Percentiles rank a stretch among this genome's conserved stretches.
These are phyloP conservation scores for Rhodeus uyekii DNA, from an alignment of 2,797 vertebrate species.

Conservation along the genomic window DNA sequence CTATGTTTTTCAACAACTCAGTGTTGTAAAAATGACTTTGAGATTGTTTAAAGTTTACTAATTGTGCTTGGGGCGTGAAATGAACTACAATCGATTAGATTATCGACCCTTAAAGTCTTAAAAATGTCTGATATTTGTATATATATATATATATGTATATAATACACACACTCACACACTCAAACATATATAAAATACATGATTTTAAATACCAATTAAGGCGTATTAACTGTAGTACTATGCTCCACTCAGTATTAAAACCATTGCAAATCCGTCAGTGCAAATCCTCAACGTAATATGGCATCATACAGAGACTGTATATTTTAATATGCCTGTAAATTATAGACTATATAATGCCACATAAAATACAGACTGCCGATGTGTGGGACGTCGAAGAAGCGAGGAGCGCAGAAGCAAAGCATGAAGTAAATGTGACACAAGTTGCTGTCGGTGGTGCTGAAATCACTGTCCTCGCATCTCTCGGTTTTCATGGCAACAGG, in stretches of 20 bases:
- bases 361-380: background rate
- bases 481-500: conserved; percentile 51
- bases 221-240: too few relatives aligned
- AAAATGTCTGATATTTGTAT: too few relatives aligned
- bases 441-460: conserved; percentile 54
- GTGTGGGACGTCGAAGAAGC: background rate
- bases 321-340: background rate
- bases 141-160: too few relatives aligned
- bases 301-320: background rate
- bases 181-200: too few relatives aligned
- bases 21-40: too few relatives aligned
- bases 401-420: background rate
- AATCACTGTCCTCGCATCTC: conserved; percentile 16
- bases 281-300: background rate
- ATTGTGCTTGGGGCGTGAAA: background rate
- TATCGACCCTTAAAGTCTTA: too few relatives aligned
- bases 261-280: background rate
- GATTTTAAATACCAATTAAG: too few relatives aligned
- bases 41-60: background rate
- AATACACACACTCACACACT: too few relatives aligned
- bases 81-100: background rate
- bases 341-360: background rate
- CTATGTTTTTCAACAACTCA: background rate
- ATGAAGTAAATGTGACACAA: background rate
- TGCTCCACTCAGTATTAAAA: too few relatives aligned